Conservation (phyloP, 2,113 vertebrate genomes). For the Dipodomys ordii region DNA sequence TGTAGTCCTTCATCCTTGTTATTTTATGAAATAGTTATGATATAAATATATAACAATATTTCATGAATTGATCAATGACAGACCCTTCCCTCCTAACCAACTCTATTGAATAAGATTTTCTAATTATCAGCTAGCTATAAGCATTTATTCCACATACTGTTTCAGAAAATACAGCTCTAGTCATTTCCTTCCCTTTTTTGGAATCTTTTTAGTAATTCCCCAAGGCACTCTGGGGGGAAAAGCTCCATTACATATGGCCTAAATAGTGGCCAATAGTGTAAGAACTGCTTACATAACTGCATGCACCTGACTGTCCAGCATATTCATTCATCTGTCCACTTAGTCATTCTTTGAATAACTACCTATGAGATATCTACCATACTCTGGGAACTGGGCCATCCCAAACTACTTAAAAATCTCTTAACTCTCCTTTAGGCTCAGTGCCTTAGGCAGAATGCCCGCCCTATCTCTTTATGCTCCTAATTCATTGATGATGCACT, state of each 20-base stretch:
- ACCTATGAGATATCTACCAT: neutral
- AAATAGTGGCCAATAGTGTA: neutral
- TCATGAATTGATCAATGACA: neutral
- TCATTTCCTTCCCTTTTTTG: conserved; percentile 22
- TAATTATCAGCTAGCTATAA: neutral
- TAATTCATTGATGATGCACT: neutral
- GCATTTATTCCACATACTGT: neutral
- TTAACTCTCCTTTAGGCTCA: neutral
- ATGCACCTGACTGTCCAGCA: neutral
- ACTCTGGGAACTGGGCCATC: neutral
- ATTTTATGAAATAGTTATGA: neutral
- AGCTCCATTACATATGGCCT: neutral
- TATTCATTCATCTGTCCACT: neutral
- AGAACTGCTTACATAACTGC: neutral
- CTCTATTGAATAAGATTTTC: neutral
- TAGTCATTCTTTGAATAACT: neutral
- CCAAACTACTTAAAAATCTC: neutral
- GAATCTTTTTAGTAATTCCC: conserved; percentile 16
- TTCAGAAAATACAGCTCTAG: conserved; percentile 39
- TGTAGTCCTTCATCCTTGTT: neutral
- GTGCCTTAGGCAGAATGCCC: neutral
- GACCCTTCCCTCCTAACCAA: neutral
- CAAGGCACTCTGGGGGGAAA: neutral
- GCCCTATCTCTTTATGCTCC: neutral
- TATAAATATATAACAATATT: neutral